phyloP scores from a whole-genome alignment of 2,888 invertebrate genomes.

The Gnatocerus cornutus region DNA sequence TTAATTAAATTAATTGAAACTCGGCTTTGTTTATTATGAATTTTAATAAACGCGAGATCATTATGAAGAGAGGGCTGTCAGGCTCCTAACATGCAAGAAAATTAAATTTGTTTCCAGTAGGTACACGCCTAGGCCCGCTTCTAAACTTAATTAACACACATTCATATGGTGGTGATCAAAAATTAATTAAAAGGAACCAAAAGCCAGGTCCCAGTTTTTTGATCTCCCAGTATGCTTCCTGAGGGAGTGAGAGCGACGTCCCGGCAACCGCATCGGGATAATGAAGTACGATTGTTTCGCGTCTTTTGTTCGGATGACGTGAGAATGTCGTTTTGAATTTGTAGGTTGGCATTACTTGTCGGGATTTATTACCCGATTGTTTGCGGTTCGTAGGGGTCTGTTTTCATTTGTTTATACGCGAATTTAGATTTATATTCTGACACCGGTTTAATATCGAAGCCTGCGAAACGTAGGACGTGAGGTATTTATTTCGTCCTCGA shows the following conservation, averaged over 20 bases:
- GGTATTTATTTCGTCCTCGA: conserved; percentile 46
- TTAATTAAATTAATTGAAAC: conserved; percentile 45
- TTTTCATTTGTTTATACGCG: conserved; percentile 54
- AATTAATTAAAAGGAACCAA: not conserved
- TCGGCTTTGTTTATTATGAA: conserved; percentile 35
- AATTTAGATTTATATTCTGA: conserved; percentile 54
- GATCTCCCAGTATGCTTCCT: too few species aligned
- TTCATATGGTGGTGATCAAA: not conserved
- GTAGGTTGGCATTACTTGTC: conserved; percentile 55
- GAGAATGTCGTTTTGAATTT: conserved; percentile 61
- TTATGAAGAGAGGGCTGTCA: conserved; percentile 38
- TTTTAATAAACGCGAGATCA: conserved; percentile 45
- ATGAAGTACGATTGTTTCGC: conserved; percentile 58
- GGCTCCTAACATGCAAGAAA: conserved; percentile 40
- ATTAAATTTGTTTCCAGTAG: conserved; percentile 46
- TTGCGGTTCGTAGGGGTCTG: conserved; percentile 49
- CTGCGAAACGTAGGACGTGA: conserved; percentile 45
- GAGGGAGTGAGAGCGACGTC: not conserved
- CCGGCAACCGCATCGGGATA: conserved; percentile 43
- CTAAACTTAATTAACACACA: conserved; percentile 45
- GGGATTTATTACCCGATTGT: conserved; percentile 56
- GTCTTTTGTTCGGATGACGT: conserved; percentile 58
- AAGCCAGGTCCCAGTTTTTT: too few species aligned
- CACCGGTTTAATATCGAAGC: conserved; percentile 52
- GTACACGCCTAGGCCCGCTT: not conserved